Percentiles rank a stretch among this genome's conserved stretches.
These are phyloP conservation scores for Aythya baeri DNA, from an alignment of 2,113 vertebrate species.

Conservation along the genomic window DNA sequence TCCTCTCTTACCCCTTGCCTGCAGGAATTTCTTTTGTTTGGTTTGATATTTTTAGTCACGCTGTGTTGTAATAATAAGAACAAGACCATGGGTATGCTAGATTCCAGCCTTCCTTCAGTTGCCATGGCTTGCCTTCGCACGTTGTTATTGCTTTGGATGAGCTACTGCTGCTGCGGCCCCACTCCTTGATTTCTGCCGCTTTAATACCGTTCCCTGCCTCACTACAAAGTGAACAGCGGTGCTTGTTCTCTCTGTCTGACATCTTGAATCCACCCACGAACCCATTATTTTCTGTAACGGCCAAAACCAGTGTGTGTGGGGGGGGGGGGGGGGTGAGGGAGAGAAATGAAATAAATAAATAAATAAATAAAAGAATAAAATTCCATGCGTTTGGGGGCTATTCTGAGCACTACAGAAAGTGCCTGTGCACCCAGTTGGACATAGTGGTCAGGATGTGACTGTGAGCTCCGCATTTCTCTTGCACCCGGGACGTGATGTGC, in stretches of 20 bases:
- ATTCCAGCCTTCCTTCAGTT: constrained; percentile 45
- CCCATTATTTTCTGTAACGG: constrained; percentile 50
- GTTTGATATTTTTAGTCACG: constrained; percentile 70
- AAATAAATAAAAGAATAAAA: neutral
- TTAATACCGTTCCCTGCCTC: constrained; percentile 62
- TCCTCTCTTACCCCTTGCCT: constrained; percentile 69
- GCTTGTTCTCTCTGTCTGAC: constrained; percentile 59
- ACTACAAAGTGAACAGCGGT: constrained; percentile 52
- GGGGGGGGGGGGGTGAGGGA: neutral
- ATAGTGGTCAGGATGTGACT: neutral
- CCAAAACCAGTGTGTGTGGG: neutral
- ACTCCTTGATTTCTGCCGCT: constrained; percentile 59
- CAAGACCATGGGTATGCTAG: constrained; percentile 47
- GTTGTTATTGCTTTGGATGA: constrained; percentile 65
- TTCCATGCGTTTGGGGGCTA: neutral
- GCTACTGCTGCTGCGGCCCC: constrained; percentile 26
- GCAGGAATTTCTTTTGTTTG: constrained; percentile 65
- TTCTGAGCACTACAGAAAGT: neutral
- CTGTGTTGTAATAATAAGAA: constrained; percentile 68
- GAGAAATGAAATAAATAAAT: neutral
- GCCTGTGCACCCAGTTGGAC: neutral
- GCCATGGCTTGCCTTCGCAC: constrained; percentile 14
- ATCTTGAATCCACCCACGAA: constrained; percentile 33
- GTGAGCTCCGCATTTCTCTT: rapidly evolving
- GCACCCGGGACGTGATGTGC: neutral